Evolutionary conservation across 2,888 invertebrate genomes (phyloP), one percentile per base, ranked within the genome.

Genomic region (Volucella inanis): DNA sequence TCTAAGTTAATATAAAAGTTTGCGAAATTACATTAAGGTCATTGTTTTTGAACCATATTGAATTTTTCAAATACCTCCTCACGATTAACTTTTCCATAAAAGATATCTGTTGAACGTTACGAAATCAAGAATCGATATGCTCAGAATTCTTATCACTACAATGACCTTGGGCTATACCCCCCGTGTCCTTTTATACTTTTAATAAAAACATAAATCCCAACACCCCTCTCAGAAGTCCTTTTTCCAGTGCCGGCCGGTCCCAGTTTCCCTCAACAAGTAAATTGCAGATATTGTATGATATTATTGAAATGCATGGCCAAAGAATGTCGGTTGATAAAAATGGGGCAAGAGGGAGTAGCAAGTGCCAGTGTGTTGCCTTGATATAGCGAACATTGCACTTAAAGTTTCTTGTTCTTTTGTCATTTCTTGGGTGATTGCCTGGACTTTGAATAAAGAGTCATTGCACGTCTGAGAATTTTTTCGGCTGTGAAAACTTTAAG

Each of bases 371-470:
- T 67, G 45, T 54, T 70, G 45, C 43, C 47, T 41, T 50, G 14
- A 70, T 39, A 57, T 55, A 64, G 74, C 55, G 74, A 74, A 64
- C 64, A 47, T 55, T 74, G 74, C 64, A 74, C 64, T 74, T 41
- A 39, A 41, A 45, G 39, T 15, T 18, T 22, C 0, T 6, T 52
- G 12, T 55, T 47, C 47, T 55, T 14, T 54, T 68, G 47, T 47
- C 47, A n/a, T 57, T 18, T 22, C 62, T 74, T 74, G 74, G 64
- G 74, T 55, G 54, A 49, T 49, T 64, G 75, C 57, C 75, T 75
- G 75, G 65, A 50, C 59, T 50, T 75, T 50, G 57, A 43, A 41
- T 57, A 57, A 59, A 67, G 22, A 22, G 75, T 75, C 75, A 75
- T 59, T 67, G 75, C 15, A 67, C 67, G 65, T 52, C 59, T 75